phyloP scores from a whole-genome alignment of 2,888 invertebrate species.

The Ceratothoa steindachneri region DNA sequence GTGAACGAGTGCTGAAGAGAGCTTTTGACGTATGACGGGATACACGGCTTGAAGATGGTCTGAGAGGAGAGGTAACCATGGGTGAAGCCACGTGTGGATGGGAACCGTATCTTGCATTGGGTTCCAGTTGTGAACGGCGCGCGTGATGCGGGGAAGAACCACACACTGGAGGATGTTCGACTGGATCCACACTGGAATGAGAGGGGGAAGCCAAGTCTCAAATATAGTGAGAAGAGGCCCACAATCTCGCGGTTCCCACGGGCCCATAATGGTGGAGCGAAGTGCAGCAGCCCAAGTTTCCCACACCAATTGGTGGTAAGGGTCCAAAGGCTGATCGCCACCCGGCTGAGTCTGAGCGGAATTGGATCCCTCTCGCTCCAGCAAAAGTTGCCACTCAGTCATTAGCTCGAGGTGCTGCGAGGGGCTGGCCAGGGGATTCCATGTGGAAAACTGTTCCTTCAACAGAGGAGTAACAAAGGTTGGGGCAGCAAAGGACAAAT shows the following conservation, averaged over 20 bases:
- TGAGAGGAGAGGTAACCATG: conserved; percentile 86
- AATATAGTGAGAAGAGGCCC: conserved; percentile 59
- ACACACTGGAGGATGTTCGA: conserved; percentile 76
- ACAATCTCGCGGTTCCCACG: conserved; percentile 54
- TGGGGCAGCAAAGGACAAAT: conserved; percentile 64
- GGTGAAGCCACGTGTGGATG: conserved; percentile 94
- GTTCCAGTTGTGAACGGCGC: conserved; percentile 86
- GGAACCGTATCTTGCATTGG: conserved; percentile 91
- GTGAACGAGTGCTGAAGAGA: conserved; percentile 78
- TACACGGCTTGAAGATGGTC: conserved; percentile 63
- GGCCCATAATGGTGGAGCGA: conserved; percentile 64
- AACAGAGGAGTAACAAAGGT: conserved; percentile 78
- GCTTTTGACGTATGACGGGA: conserved; percentile 84
- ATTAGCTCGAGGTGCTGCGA: conserved; percentile 53
- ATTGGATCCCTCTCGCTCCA: conserved; percentile 50
- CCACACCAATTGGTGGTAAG: conserved; percentile 81
- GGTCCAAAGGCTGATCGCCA: conserved; percentile 52
- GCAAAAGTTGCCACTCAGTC: conserved; percentile 54
- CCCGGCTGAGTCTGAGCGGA: conserved; percentile 52
- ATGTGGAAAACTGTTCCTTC: conserved; percentile 67
- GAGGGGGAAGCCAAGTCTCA: conserved; percentile 68
- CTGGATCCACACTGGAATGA: conserved; percentile 77
- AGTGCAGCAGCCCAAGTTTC: conserved; percentile 84
- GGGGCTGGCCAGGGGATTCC: conserved; percentile 68
- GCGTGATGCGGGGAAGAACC: conserved; percentile 65